Percentiles rank a stretch among this genome's conserved stretches.
These are phyloP conservation scores for Tuta absoluta DNA, from an alignment of 2,888 invertebrate genomes.

Conservation along the genomic window DNA sequence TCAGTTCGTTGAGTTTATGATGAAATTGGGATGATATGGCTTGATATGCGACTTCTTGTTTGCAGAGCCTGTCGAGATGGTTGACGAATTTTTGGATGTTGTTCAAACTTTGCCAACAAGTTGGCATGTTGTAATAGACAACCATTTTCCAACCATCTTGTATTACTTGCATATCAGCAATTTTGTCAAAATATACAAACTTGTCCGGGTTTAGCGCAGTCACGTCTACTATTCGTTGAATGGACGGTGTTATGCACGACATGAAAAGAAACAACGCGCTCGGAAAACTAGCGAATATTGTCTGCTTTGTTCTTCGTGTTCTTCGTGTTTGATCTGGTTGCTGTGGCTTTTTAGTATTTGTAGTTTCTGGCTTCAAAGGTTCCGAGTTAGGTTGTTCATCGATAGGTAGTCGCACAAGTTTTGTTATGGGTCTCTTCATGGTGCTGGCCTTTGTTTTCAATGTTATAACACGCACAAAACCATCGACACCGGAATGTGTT, in stretches of 20 bases:
- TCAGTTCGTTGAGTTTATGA: slow-evolving; percentile 19
- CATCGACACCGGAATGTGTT: background rate
- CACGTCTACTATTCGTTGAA: background rate
- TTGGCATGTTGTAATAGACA: slow-evolving; percentile 19
- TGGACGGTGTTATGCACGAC: too few relatives aligned
- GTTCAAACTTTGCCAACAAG: too few relatives aligned
- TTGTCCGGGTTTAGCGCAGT: background rate
- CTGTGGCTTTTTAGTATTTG: too few relatives aligned
- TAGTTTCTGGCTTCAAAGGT: too few relatives aligned
- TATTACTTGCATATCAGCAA: background rate
- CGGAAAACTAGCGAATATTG: too few relatives aligned
- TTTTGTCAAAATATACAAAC: slow-evolving; percentile 1
- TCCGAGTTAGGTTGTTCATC: slow-evolving; percentile 25
- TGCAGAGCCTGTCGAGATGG: too few relatives aligned
- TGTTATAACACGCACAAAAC: background rate
- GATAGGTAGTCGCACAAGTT: too few relatives aligned
- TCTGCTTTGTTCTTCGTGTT: too few relatives aligned
- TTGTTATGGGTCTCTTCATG: background rate
- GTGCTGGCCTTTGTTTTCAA: background rate
- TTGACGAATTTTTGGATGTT: too few relatives aligned
- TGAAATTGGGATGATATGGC: slow-evolving; percentile 12
- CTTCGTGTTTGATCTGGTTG: too few relatives aligned
- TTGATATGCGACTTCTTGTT: slow-evolving; percentile 5
- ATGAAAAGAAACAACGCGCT: too few relatives aligned
- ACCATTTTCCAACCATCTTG: slow-evolving; percentile 3